Conservation (phyloP, 37 sponge, comb jelly and placozoan species). For the Halichondria panicea region DNA sequence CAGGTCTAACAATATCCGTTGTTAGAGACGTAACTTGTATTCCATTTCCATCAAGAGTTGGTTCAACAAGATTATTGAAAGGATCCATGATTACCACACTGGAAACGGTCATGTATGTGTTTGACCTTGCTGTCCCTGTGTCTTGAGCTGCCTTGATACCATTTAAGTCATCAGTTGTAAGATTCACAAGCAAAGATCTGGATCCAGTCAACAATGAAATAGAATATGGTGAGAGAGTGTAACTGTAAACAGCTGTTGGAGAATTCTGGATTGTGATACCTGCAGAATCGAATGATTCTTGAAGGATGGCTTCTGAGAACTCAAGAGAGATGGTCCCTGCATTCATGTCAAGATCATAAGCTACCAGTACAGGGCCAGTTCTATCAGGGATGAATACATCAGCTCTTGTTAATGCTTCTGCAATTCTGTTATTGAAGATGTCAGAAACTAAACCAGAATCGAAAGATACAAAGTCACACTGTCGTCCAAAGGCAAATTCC, state of each 20-base stretch:
- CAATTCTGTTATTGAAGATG: constrained; percentile 42
- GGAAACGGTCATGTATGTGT: constrained; percentile 51
- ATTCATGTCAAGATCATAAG: constrained; percentile 75
- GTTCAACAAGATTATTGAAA: constrained; percentile 25
- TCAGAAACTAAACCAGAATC: constrained; percentile 47
- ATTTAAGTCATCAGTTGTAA: constrained; percentile 54
- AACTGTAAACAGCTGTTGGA: constrained; percentile 10
- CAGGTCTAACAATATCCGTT: constrained; percentile 50
- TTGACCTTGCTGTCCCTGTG: constrained; percentile 39
- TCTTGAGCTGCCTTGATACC: constrained; percentile 61
- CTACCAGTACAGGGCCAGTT: constrained; percentile 54
- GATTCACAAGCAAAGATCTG: constrained; percentile 9
- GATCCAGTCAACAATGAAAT: neutral
- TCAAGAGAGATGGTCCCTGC: constrained; percentile 39
- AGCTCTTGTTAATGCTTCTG: neutral
- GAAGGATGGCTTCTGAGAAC: constrained; percentile 74
- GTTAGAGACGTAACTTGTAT: constrained; percentile 19
- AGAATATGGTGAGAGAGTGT: constrained; percentile 27
- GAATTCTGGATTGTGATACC: constrained; percentile 71
- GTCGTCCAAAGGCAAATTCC: constrained; percentile 30
- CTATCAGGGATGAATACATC: constrained; percentile 50
- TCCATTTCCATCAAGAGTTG: constrained; percentile 19
- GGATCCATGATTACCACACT: constrained; percentile 38
- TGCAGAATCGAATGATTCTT: constrained; percentile 21
- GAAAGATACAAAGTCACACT: constrained; percentile 13